Evolutionary conservation across 2,113 vertebrate species (phyloP), one percentile per base, ranked within the genome.

Genomic region (Aegithalos caudatus): DNA sequence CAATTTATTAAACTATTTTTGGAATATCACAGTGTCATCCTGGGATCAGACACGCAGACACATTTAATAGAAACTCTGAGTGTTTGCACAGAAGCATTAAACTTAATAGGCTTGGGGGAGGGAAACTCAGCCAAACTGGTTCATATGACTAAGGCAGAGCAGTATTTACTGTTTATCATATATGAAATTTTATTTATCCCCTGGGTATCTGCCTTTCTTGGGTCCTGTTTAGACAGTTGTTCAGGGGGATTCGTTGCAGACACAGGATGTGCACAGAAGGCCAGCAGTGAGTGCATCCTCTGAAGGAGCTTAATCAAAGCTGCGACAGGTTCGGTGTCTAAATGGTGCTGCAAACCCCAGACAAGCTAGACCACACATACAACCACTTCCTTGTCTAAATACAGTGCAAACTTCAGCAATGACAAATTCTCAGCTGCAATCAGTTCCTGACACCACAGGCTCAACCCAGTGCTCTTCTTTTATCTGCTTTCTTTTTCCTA

Each of bases 1-100:
- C 85, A 92, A 82, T 77, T 92, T 90, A 95, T 92, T 78, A 86
- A 64, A 48, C 92, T 96, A 92, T 82, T 96, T 96, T 92, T 79
- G 83, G 90, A 92, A 44, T 61, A 94, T 53, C 73, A 91, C 40
- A 76, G 45, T 73, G 57, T 91, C 86, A 95, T 90, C 51, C 88
- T 82, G 70, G 71, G 82, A 81, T 92, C 81, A 95, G 91, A 90
- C 62, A 64, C 28, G 60, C 57, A 62, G 42, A 85, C 80, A 7
- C 47, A 83, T 79, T 81, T 81, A 94, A 80, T 57, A 74, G 91
- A 95, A 95, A 93, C 50, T 92, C 70, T 69, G 73, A 71, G 37
- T 73, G 69, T 77, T 94, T 1, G 0, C 70, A 57, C 37, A 87
- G 66, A 61, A 92, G 81, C 57, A 48, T 84, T 83, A 91, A 81